Base-by-base conservation (phyloP, 2,888 invertebrate genomes). In the Stratiomys singularior region DNA sequence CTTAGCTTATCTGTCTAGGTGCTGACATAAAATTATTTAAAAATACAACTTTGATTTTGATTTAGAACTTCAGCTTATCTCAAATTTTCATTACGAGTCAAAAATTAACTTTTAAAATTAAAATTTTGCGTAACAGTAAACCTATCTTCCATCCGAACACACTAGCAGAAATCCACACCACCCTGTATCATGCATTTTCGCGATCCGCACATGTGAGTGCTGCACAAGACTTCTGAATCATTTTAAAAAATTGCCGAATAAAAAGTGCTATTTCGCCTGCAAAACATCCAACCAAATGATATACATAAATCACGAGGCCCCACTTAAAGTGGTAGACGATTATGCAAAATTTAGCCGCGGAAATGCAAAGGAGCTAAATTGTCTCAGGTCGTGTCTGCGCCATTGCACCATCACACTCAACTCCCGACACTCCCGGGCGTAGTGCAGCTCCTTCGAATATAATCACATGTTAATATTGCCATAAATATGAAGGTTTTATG, bases 401-500 rank as follows among this genome's bases (percentile, higher is more conserved):
- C 74, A 74, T 74, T 58, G 52, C 72, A 52, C 27, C 71, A 67
- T 67, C 67, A 28, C 52, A 52, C 13, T 18, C 15, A 52, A 4
- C 4, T 30, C 27, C 15, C 18, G 28, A 72, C 52, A 56, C 74
- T 58, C 30, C n/a, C 58, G 21, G 30, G 30, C 37, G 56, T 44
- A 23, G 21, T 3, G 44, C 23, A 18, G 21, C 58, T 44, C 58
- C 37, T 37, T 58, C 23, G 30, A 21, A n/a, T 30, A 74, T 60
- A 58, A 58, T 58, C 74, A 74, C 74, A 74, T 74, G 74, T 74
- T 74, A 74, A 74, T 74, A 74, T 74, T 58, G 74, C 60, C 74
- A 74, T 74, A 74, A 74, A 74, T 74, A 58, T 74, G 74, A 74
- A 74, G 23, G 74, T 60, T 74, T 74, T 74, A 74, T 74, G 74